Evolutionary conservation across 92 coral and sea anemone genomes (phyloP).

Genomic region (Porites divaricata): DNA sequence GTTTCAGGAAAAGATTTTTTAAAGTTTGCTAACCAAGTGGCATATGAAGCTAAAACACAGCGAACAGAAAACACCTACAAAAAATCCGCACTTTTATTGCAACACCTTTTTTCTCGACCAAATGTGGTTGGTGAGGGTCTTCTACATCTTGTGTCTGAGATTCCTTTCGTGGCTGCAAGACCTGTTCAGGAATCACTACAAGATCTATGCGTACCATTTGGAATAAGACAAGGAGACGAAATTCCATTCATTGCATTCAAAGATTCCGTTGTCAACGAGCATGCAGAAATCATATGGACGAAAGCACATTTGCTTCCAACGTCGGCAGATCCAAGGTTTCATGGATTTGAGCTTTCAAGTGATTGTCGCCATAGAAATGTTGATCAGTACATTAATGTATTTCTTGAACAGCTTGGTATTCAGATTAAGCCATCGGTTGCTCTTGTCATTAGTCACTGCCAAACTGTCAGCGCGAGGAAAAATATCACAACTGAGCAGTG

Average conservation of each 20-base stretch:
- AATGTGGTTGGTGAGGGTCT: constrained; percentile 33
- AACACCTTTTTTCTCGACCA: constrained; percentile 23
- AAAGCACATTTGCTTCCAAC: constrained; percentile 58
- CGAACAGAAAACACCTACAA: constrained; percentile 14
- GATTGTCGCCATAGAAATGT: not conserved
- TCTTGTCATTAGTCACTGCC: constrained; percentile 55
- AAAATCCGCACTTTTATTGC: constrained; percentile 55
- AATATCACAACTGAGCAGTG: not conserved
- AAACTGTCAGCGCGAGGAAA: not conserved
- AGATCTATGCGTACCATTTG: constrained; percentile 39
- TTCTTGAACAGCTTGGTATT: not conserved
- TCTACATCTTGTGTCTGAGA: constrained; percentile 33
- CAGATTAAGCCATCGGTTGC: constrained; percentile 46
- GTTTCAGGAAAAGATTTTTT: constrained; percentile 47
- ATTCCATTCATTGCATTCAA: constrained; percentile 54
- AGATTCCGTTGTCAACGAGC: constrained; percentile 36
- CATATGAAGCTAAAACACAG: constrained; percentile 13
- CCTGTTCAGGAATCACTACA: constrained; percentile 8
- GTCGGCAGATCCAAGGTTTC: constrained; percentile 22
- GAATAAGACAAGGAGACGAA: not conserved
- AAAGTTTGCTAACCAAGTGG: constrained; percentile 61
- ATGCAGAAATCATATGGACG: constrained; percentile 60
- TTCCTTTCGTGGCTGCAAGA: constrained; percentile 53
- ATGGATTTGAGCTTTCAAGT: constrained; percentile 2
- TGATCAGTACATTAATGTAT: not conserved